These are phyloP conservation scores for Entelurus aequoreus DNA, from an alignment of 2,113 vertebrate genomes.

Conservation along the genomic window DNA sequence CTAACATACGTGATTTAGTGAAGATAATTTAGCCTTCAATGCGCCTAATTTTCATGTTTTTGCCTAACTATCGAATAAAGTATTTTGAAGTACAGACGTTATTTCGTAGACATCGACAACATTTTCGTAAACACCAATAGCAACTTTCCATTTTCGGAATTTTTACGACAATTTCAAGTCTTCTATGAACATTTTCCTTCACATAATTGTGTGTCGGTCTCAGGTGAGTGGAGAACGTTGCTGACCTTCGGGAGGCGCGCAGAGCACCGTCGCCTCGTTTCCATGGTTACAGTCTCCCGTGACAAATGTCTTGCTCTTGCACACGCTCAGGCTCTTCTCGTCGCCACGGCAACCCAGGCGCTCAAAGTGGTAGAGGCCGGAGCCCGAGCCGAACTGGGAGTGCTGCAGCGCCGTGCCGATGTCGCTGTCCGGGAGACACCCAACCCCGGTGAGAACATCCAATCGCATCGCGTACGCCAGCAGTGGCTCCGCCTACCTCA, in stretches of 20 bases:
- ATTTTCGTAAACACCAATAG: too few species aligned
- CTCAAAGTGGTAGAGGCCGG: conserved; percentile 77
- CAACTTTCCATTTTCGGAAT: too few species aligned
- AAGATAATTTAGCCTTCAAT: not conserved
- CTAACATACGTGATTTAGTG: not conserved
- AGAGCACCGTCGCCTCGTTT: conserved; percentile 71
- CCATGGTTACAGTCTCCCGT: conserved; percentile 78
- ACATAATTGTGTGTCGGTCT: conserved; percentile 3
- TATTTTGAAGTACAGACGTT: too few species aligned
- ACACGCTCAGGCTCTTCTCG: conserved; percentile 77
- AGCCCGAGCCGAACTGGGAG: conserved; percentile 63
- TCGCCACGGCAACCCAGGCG: conserved; percentile 83
- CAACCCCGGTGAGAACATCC: not conserved
- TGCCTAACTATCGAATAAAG: too few species aligned
- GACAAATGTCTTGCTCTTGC: conserved; percentile 72
- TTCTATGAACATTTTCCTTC: too few species aligned
- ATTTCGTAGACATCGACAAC: too few species aligned
- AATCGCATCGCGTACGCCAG: not conserved
- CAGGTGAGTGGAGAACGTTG: not conserved
- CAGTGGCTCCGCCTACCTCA: conserved; percentile 63
- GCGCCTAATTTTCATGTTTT: too few species aligned
- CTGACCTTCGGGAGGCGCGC: conserved; percentile 83
- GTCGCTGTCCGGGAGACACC: conserved; percentile 62
- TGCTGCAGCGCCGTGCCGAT: conserved; percentile 76
- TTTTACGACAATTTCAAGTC: too few species aligned